Conservation (phyloP, 1,140 invertebrate species). For the Diachasmimorpha longicaudata region DNA sequence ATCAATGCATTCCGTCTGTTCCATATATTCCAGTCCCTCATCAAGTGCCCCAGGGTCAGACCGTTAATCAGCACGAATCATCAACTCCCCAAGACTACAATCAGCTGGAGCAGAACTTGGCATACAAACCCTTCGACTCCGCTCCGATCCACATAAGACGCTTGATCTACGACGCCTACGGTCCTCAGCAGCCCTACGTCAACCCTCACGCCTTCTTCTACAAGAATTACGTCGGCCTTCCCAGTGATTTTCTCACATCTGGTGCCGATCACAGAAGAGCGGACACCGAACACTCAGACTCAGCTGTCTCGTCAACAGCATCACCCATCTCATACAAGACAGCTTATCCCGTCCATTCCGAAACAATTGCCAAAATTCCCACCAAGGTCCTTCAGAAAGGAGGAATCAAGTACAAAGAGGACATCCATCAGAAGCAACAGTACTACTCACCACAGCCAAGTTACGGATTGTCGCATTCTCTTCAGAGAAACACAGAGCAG, state of each 20-base stretch:
- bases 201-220: conserved; percentile 52
- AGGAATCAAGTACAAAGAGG: conserved; percentile 30
- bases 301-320: not conserved
- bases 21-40: not conserved
- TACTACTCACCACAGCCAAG: not conserved
- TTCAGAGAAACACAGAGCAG: not conserved
- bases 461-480: not conserved
- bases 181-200: conserved; percentile 46
- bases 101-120: not conserved
- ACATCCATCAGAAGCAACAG: not conserved
- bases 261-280: conserved; percentile 5
- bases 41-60: not conserved
- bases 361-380: not conserved
- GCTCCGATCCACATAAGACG: conserved; percentile 49
- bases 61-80: not conserved
- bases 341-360: not conserved
- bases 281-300: not conserved
- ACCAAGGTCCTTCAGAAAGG: conserved; percentile 9
- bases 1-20: too few relatives aligned
- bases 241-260: not conserved
- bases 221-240: not conserved
- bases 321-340: conserved; percentile 15
- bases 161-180: conserved; percentile 45
- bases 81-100: too few relatives aligned
- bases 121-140: conserved; percentile 42